Conservation (phyloP, 2,797 vertebrate genomes). For the Atherinosoma microstoma region DNA sequence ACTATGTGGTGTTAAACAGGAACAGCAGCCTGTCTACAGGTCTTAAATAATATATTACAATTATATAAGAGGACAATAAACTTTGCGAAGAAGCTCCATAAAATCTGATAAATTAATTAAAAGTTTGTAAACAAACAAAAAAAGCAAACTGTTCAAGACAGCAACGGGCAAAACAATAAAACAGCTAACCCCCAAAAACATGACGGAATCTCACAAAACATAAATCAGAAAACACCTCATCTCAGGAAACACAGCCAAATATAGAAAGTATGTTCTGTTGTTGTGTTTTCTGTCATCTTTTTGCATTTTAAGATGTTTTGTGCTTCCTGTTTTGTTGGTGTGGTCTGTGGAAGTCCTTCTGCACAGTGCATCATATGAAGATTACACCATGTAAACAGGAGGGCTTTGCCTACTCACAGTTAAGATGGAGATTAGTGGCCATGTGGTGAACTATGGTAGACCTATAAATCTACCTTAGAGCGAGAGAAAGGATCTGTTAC, state of each 20-base stretch:
- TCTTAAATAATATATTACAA: background rate
- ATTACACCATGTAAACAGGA: conserved; percentile 43
- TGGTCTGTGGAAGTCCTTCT: background rate
- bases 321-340: background rate
- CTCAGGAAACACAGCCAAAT: background rate
- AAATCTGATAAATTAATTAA: background rate
- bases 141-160: background rate
- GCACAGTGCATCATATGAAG: conserved; percentile 2
- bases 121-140: background rate
- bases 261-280: background rate
- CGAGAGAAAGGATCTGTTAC: conserved; percentile 15
- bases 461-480: conserved; percentile 11
- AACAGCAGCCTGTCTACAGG: background rate
- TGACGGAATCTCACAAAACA: background rate
- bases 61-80: background rate
- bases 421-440: conserved; percentile 55
- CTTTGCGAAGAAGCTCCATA: background rate
- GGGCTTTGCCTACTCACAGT: conserved; percentile 31
- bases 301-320: background rate
- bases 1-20: background rate
- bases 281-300: background rate
- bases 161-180: background rate
- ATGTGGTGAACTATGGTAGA: conserved; percentile 28
- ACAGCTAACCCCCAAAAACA: background rate
- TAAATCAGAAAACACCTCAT: background rate